Percentiles rank a stretch among this genome's conserved stretches.
phyloP scores from a whole-genome alignment of 2,888 invertebrate genomes.

The Megamerina dolium region DNA sequence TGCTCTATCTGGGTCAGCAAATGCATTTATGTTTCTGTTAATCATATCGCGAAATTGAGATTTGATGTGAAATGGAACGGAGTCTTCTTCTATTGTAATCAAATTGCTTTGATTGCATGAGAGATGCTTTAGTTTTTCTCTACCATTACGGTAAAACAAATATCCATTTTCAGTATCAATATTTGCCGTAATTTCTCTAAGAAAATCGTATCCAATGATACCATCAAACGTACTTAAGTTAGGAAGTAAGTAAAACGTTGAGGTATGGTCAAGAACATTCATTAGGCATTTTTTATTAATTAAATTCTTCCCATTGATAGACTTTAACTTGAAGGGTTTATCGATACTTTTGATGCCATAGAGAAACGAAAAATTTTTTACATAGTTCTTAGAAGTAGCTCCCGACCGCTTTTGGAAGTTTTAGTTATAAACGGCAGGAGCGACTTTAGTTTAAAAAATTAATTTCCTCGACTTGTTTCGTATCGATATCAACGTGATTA shows the following conservation, averaged over 20 bases:
- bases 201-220: conserved; percentile 13
- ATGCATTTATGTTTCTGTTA: conserved; percentile 12
- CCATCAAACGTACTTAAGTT: conserved; percentile 6
- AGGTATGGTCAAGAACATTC: conserved; percentile 10
- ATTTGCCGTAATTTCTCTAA: conserved; percentile 13
- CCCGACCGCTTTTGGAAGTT: conserved; percentile 5
- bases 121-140: conserved; percentile 6
- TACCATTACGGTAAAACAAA: conserved; percentile 7
- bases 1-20: conserved; percentile 14
- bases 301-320: conserved; percentile 14
- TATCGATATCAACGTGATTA: conserved; percentile 4
- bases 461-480: conserved; percentile 3
- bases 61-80: conserved; percentile 6
- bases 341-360: conserved; percentile 1
- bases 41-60: too few relatives aligned
- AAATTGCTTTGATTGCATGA: conserved; percentile 8
- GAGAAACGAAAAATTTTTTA: conserved; percentile 6
- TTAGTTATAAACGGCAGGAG: conserved; percentile 14
- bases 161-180: conserved; percentile 13
- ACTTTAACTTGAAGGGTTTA: conserved; percentile 8
- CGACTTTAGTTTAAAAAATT: conserved; percentile 10
- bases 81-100: conserved; percentile 3
- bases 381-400: conserved; percentile 14
- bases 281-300: conserved; percentile 8
- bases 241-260: conserved; percentile 11